These are phyloP conservation scores for Himalopsyche kuldschensis DNA, from an alignment of 2,888 invertebrate genomes.

Conservation along the genomic window DNA sequence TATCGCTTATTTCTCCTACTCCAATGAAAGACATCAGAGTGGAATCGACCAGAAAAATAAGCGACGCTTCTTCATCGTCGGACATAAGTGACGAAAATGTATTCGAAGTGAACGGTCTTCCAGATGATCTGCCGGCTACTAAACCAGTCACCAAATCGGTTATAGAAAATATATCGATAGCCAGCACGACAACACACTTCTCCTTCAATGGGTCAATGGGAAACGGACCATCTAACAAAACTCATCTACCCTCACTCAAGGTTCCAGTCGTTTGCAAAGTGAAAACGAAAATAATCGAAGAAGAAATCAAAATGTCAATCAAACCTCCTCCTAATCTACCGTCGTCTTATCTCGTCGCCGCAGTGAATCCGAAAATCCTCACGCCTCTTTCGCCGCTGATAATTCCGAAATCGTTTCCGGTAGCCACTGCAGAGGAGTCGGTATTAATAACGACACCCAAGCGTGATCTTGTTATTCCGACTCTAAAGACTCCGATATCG, in stretches of 20 bases:
- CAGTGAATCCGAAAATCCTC: slow-evolving; percentile 13
- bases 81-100: slow-evolving; percentile 36
- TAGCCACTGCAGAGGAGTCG: slow-evolving; percentile 45
- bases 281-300: slow-evolving; percentile 8
- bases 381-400: slow-evolving; percentile 35
- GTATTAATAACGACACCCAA: slow-evolving; percentile 12
- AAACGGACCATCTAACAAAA: slow-evolving; percentile 42
- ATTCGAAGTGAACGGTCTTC: slow-evolving; percentile 30
- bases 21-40: not conserved
- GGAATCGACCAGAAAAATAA: slow-evolving; percentile 27
- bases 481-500: not conserved
- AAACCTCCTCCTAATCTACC: not conserved
- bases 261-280: slow-evolving; percentile 3
- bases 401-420: slow-evolving; percentile 44
- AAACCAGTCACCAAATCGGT: slow-evolving; percentile 62
- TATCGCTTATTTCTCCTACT: slow-evolving; percentile 30
- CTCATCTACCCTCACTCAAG: slow-evolving; percentile 45
- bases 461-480: slow-evolving; percentile 7
- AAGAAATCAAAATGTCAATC: not conserved
- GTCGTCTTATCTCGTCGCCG: not conserved
- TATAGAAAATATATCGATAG: slow-evolving; percentile 68
- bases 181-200: slow-evolving; percentile 67
- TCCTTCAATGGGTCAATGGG: slow-evolving; percentile 50
- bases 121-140: slow-evolving; percentile 44
- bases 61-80: slow-evolving; percentile 39